These are phyloP conservation scores for Scolanthus callimorphus DNA, from an alignment of 92 coral and sea anemone genomes.

Conservation along the genomic window DNA sequence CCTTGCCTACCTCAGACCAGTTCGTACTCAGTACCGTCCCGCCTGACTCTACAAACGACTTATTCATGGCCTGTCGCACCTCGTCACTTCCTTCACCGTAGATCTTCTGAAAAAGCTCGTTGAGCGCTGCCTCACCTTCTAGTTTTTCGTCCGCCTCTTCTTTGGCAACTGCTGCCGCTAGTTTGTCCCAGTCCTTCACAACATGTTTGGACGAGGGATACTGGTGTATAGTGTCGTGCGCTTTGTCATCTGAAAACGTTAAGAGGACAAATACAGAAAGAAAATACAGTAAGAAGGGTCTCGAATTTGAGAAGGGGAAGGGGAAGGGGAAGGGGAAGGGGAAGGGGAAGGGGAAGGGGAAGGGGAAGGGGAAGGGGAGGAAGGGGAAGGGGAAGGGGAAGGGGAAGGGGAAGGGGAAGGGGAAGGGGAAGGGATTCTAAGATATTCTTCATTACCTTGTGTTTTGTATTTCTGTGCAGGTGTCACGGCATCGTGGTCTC, in stretches of 20 bases:
- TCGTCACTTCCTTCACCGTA: conserved; percentile 97
- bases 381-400: no score
- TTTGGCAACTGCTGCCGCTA: conserved; percentile 88
- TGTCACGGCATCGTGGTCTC: not conserved
- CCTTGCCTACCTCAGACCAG: conserved; percentile 80
- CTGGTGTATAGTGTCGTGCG: conserved; percentile 46
- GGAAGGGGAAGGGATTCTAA: no score
- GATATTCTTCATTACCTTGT: no score
- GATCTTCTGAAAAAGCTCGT: conserved; percentile 88
- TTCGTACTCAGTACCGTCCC: conserved; percentile 97
- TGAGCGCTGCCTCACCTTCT: conserved; percentile 97
- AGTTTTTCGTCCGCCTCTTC: conserved; percentile 82
- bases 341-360: no score
- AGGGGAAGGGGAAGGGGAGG: no score
- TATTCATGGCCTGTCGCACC: conserved; percentile 94
- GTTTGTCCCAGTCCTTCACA: conserved; percentile 93
- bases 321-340: no score
- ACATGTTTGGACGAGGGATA: conserved; percentile 94
- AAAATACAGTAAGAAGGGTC: no score
- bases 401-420: no score
- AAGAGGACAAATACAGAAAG: no score
- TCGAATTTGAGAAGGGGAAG: no score
- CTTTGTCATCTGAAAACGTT: not conserved
- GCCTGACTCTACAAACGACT: conserved; percentile 96
- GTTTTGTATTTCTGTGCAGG: not conserved